phyloP scores from a whole-genome alignment of 1,140 invertebrate genomes.

The Sinonovacula constricta region DNA sequence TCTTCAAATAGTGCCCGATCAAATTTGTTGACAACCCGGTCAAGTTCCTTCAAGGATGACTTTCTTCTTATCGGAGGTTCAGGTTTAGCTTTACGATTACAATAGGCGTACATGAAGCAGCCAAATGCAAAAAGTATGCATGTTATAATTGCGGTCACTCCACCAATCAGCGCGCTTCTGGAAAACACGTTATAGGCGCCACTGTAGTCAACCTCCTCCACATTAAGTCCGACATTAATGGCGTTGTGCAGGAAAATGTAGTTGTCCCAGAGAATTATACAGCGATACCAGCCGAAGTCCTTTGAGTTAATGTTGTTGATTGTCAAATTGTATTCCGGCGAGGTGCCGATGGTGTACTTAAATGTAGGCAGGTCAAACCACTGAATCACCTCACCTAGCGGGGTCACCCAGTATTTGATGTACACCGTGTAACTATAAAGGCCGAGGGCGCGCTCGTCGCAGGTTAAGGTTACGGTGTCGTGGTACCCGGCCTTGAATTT shows the following conservation, averaged over 20 bases:
- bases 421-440: conserved; percentile 6
- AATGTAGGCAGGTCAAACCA: not conserved
- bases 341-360: conserved; percentile 10
- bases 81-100: too few species aligned
- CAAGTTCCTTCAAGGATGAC: too few species aligned
- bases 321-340: conserved; percentile 30
- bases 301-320: conserved; percentile 7
- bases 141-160: not conserved
- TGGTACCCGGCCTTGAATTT: conserved; percentile 13
- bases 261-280: conserved; percentile 41
- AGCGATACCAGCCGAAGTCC: conserved; percentile 37
- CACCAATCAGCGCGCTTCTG: conserved; percentile 3
- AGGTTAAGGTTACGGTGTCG: conserved; percentile 14
- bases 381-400: not conserved
- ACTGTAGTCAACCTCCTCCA: conserved; percentile 11
- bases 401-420: conserved; percentile 36
- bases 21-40: too few species aligned
- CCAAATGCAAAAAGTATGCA: too few species aligned
- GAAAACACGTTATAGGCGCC: not conserved
- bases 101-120: too few species aligned
- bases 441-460: conserved; percentile 15
- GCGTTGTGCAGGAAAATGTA: conserved; percentile 16
- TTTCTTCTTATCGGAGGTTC: too few species aligned
- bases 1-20: too few species aligned
- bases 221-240: conserved; percentile 23